Conservation (phyloP, 2,113 vertebrate species). For the Carettochelys insculpta region DNA sequence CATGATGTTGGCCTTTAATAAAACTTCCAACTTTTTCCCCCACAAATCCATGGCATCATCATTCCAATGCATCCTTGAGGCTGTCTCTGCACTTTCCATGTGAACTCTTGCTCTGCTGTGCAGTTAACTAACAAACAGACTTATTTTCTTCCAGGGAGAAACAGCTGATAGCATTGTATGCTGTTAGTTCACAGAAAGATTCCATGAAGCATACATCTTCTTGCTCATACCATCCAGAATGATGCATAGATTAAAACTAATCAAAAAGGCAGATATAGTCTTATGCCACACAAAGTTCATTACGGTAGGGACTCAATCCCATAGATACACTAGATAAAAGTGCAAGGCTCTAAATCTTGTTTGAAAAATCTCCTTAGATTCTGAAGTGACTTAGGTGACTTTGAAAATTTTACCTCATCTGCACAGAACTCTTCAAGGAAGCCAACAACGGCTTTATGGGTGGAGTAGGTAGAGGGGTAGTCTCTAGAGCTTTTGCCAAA, state of each 20-base stretch:
- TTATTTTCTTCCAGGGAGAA: neutral
- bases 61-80: accelerated
- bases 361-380: neutral
- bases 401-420: neutral
- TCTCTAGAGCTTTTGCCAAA: neutral
- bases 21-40: neutral
- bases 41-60: constrained; percentile 39
- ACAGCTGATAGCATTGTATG: neutral
- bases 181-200: neutral
- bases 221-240: neutral
- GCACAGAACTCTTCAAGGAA: neutral
- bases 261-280: neutral
- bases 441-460: neutral
- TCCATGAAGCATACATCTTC: neutral
- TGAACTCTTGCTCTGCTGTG: accelerated
- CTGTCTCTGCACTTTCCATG: neutral
- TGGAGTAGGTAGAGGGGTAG: neutral
- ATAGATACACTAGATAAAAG: neutral
- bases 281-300: neutral
- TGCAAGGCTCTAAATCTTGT: neutral
- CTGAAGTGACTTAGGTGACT: neutral
- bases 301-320: neutral
- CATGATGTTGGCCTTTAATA: neutral
- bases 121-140: accelerated
- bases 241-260: neutral